Base-by-base conservation (phyloP, 2,113 vertebrate genomes). In the Colinus virginianus region DNA sequence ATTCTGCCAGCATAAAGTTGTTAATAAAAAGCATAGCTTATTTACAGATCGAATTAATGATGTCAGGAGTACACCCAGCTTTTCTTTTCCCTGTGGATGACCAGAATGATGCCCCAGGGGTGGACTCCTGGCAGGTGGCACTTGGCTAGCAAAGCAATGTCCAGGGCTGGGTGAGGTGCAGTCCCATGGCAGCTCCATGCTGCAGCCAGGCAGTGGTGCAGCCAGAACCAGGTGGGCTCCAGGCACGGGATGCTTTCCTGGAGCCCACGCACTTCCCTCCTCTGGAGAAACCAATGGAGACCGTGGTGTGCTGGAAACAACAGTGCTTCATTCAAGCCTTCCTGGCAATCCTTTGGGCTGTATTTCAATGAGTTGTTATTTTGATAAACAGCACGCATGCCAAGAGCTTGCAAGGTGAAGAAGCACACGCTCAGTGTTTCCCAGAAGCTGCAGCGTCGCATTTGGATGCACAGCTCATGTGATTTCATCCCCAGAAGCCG, bases 351-450 rank as follows among this genome's bases (percentile, higher is more conserved):
- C 63, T 78, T 81, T 53, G 64, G 67, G 56, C 78, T 93, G 76
- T 43, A 45, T 61, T 80, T 86, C 84, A 78, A 2, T 63, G 34
- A 40, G 16, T 20, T 78, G 67, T 58, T 77, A 25, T 89, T 94
- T 83, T 83, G 81, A 78, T 64, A 90, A 91, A 68, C 76, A 91
- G 61, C 36, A 7, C 9, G 4, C 61, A 62, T 84, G 92, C 83
- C 93, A 90, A 84, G 72, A 64, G 22, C 51, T 95, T 71, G 74
- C 40, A 84, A 95, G 91, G 82, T 94, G 93, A 91, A 94, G 85
- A 83, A 83, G 67, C 7, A 7, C 87, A 64, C 0, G 0, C 61
- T 91, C 75, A 53, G 91, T 26, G 2, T 80, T 94, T 90, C 82
- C 90, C 76, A 94, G 91, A 84, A 91, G 87, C 74, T 74, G 55